Percentiles rank a stretch among this genome's conserved stretches.
Conservation (phyloP, 2,888 invertebrate species). For the Oligia latruncula region DNA sequence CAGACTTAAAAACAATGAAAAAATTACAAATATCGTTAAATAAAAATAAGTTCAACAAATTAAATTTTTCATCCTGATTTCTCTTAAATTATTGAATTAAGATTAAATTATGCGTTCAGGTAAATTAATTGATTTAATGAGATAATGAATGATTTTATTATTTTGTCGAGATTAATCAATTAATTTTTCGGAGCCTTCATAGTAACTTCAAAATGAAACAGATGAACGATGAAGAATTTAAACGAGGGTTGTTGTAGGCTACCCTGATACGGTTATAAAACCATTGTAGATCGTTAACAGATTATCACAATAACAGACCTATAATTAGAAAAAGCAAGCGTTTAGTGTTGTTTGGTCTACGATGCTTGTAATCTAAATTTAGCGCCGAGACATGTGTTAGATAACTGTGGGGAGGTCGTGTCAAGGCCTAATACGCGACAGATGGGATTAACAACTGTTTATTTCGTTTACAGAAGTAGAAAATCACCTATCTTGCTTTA, state of each 20-base stretch:
- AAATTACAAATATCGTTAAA: no score
- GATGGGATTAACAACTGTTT: slow-evolving; percentile 60
- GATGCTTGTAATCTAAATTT: slow-evolving; percentile 69
- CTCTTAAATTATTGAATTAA: no score
- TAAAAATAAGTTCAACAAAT: no score
- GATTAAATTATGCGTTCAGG: no score
- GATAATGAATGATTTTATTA: no score
- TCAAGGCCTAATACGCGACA: slow-evolving; percentile 65
- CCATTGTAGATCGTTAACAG: slow-evolving; percentile 64
- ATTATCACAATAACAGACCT: slow-evolving; percentile 68
- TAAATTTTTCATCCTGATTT: no score
- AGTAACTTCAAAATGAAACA: slow-evolving; percentile 48
- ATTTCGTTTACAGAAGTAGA: slow-evolving; percentile 34
- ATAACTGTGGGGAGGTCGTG: slow-evolving; percentile 66
- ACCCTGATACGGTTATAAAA: slow-evolving; percentile 63
- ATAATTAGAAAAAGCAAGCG: slow-evolving; percentile 71
- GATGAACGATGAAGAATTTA: slow-evolving; percentile 38
- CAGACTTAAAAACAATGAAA: no score
- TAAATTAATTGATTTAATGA: no score
- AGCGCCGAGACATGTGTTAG: slow-evolving; percentile 67
- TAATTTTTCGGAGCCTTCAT: no score
- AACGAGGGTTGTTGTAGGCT: slow-evolving; percentile 37
- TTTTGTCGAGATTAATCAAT: no score
- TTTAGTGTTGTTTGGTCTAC: slow-evolving; percentile 66
- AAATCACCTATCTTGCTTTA: slow-evolving; percentile 1